Evolutionary conservation across 2,888 invertebrate genomes (phyloP).

Genomic region (Calameuta filiformis): DNA sequence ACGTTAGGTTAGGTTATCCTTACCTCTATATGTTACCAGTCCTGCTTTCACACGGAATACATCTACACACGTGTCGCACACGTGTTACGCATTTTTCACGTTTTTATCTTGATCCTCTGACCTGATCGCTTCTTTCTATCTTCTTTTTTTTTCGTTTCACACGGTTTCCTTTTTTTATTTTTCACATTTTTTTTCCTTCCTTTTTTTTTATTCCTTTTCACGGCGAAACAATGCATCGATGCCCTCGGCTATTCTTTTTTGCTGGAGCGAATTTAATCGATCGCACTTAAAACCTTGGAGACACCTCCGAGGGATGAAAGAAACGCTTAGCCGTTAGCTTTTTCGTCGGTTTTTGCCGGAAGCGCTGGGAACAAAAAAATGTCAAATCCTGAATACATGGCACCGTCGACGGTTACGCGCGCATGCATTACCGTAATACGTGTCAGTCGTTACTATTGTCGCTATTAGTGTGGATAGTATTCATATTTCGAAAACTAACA

Average conservation of each 20-base stretch:
- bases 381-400: not conserved
- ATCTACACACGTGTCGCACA: not conserved
- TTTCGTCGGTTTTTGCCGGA: not conserved
- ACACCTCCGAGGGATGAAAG: not conserved
- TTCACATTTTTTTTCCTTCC: not conserved
- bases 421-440: conserved; percentile 20
- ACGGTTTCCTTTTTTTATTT: not conserved
- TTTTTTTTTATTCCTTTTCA: not conserved
- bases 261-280: not conserved
- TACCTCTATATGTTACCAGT: not conserved
- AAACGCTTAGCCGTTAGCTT: not conserved
- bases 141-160: not conserved
- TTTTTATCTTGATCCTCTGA: not conserved
- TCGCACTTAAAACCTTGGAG: not conserved
- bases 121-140: not conserved
- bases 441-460: conserved; percentile 23
- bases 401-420: not conserved
- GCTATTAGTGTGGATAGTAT: conserved; percentile 3
- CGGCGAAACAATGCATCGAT: not conserved
- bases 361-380: not conserved
- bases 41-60: not conserved
- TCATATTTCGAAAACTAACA: conserved; percentile 5
- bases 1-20: not conserved
- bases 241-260: not conserved
- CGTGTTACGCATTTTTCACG: not conserved